Percentiles rank a stretch among this genome's conserved stretches.
These are phyloP conservation scores for Tiphia femorata DNA, from an alignment of 2,888 invertebrate genomes.

Conservation along the genomic window DNA sequence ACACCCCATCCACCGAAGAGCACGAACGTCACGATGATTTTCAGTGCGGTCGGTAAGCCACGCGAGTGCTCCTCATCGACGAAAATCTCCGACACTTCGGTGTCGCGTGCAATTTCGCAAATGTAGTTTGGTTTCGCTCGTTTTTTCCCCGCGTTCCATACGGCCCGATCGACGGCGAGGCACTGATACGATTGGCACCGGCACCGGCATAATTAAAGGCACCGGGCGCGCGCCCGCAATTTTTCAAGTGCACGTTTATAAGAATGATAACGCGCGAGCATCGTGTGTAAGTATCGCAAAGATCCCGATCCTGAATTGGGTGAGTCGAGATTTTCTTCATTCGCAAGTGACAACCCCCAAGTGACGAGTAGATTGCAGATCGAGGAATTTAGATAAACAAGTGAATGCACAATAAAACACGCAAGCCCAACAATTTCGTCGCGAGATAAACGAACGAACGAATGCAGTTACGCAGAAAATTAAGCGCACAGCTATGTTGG, in stretches of 20 bases:
- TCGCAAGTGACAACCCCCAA: too few species aligned
- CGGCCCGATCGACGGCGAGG: neutral
- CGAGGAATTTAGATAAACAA: constrained; percentile 10
- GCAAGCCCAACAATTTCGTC: neutral
- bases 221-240: neutral
- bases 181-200: constrained; percentile 13
- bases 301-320: too few species aligned
- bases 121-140: neutral
- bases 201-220: constrained; percentile 13
- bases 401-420: neutral
- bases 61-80: neutral
- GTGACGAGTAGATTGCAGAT: too few species aligned
- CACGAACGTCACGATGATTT: neutral
- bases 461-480: too few species aligned
- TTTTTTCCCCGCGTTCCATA: too few species aligned
- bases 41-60: neutral
- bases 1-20: neutral
- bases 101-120: neutral
- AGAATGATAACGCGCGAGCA: constrained; percentile 40
- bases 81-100: neutral
- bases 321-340: too few species aligned
- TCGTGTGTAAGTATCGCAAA: too few species aligned
- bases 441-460: too few species aligned
- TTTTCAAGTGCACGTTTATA: constrained; percentile 32
- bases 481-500: too few species aligned